Percentiles rank a stretch among this genome's conserved stretches.
Evolutionary conservation across 2,113 vertebrate genomes (phyloP).

Genomic region (Choloepus hoffmanni): DNA sequence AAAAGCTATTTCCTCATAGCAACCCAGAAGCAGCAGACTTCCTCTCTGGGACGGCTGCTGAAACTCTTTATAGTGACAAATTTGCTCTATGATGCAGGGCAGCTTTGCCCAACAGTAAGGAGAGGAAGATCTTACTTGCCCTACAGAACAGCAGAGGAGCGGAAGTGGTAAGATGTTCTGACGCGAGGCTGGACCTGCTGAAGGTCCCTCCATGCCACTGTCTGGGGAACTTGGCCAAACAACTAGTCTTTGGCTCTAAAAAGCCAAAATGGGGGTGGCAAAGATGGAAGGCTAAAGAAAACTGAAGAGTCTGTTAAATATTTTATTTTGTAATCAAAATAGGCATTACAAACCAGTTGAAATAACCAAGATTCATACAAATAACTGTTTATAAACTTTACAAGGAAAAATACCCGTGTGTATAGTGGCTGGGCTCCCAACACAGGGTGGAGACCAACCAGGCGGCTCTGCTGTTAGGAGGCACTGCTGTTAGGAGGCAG

Average conservation of each 20-base stretch:
- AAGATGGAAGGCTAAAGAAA: conserved; percentile 38
- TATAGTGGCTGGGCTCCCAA: conserved; percentile 70
- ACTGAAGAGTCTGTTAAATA: conserved; percentile 60
- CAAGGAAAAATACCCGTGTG: conserved; percentile 74
- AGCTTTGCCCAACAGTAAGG: not conserved
- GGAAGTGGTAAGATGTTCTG: not conserved
- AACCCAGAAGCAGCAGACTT: conserved; percentile 10
- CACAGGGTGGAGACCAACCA: conserved; percentile 66
- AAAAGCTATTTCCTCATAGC: conserved; percentile 39
- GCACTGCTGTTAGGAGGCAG: conserved; percentile 62
- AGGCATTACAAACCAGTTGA: conserved; percentile 78
- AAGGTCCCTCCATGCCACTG: not conserved
- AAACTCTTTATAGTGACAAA: not conserved
- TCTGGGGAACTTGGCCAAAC: conserved; percentile 24
- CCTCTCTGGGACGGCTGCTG: not conserved
- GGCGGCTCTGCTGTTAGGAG: conserved; percentile 61
- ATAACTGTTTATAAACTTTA: conserved; percentile 70
- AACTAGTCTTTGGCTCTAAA: not conserved
- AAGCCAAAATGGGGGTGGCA: conserved; percentile 3
- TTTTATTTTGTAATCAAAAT: conserved; percentile 84
- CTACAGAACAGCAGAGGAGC: not conserved
- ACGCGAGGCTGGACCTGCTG: not conserved
- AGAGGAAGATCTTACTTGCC: not conserved
- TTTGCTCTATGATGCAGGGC: conserved; percentile 39
- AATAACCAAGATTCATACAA: conserved; percentile 67